These are phyloP conservation scores for Sebastiscus albofasciatus DNA, from an alignment of 2,797 vertebrate genomes.

Conservation along the genomic window DNA sequence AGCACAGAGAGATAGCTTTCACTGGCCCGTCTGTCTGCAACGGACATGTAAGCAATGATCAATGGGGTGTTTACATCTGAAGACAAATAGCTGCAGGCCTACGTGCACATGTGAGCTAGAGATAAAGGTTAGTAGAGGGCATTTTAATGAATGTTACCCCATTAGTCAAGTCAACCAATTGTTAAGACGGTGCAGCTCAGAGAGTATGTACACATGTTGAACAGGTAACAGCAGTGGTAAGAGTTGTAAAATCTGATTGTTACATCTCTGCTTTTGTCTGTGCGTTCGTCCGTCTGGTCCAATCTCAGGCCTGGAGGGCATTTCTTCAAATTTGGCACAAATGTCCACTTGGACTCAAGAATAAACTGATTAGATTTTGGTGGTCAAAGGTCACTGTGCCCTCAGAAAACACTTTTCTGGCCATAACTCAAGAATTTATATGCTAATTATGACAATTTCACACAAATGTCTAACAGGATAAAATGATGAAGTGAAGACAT, in stretches of 20 bases:
- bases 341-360: not conserved
- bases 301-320: no score
- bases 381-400: not conserved
- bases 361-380: not conserved
- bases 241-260: not conserved
- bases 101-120: not conserved
- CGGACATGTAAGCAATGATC: constrained; percentile 38
- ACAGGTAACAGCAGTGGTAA: not conserved
- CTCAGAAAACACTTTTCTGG: not conserved
- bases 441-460: not conserved
- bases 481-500: not conserved
- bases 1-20: constrained; percentile 66
- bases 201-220: not conserved
- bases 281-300: no score
- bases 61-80: constrained; percentile 24
- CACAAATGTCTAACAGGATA: no score
- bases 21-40: constrained; percentile 52
- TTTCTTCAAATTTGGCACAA: no score
- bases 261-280: not conserved
- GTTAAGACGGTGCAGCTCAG: not conserved
- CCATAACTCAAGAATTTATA: not conserved
- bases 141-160: not conserved
- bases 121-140: not conserved
- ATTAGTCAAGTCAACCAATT: not conserved
- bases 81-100: constrained; percentile 18